These are phyloP conservation scores for Pelodiscus sinensis DNA, from an alignment of 2,113 vertebrate genomes.

Conservation along the genomic window DNA sequence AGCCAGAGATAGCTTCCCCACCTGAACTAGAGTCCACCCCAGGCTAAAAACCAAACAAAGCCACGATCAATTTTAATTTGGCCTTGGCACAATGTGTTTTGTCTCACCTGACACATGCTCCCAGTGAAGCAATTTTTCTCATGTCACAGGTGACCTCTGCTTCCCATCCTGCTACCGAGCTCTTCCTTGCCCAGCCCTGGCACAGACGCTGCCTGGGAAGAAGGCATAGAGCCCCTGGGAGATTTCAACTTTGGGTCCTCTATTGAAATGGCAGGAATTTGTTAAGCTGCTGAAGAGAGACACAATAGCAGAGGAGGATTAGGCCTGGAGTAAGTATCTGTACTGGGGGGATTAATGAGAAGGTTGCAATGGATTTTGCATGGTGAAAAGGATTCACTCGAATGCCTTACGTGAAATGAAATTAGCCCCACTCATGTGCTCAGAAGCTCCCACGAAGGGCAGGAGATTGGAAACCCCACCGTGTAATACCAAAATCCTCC, in stretches of 20 bases:
- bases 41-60: conserved; percentile 18
- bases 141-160: conserved; percentile 53
- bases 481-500: conserved; percentile 32
- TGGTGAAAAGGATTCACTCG: conserved; percentile 69
- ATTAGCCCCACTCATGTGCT: conserved; percentile 58
- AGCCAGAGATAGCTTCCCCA: neutral
- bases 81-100: neutral
- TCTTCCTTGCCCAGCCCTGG: neutral
- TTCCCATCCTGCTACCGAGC: neutral
- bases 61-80: conserved; percentile 65
- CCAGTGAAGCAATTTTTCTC: conserved; percentile 54
- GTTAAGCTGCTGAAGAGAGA: conserved; percentile 74
- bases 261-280: conserved; percentile 65
- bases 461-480: conserved; percentile 41
- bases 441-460: conserved; percentile 35
- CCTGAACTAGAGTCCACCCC: neutral
- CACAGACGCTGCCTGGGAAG: neutral
- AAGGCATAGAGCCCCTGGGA: conserved; percentile 42
- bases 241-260: conserved; percentile 57
- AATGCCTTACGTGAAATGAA: conserved; percentile 71
- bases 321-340: conserved; percentile 73
- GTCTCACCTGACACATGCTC: conserved; percentile 47
- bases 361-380: conserved; percentile 74
- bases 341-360: conserved; percentile 75
- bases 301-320: conserved; percentile 75